Conservation (phyloP, 1,140 invertebrate genomes). For the Mylabris phalerata region DNA sequence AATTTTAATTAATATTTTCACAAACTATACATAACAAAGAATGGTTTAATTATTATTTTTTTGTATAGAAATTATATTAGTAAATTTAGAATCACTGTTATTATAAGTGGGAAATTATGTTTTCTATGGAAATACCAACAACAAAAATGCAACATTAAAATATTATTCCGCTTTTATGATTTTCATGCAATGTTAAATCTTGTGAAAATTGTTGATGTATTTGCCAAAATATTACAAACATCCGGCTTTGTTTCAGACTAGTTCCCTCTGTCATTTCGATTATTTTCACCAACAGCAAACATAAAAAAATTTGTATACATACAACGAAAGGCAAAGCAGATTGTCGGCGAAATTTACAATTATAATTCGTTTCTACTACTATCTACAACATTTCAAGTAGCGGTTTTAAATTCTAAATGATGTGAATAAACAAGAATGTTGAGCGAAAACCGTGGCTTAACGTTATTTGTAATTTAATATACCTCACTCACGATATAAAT, state of each 20-base stretch:
- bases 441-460: slow-evolving; percentile 14
- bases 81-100: no score
- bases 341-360: slow-evolving; percentile 20
- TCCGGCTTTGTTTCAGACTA: not conserved
- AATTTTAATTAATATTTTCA: no score
- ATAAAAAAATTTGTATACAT: not conserved
- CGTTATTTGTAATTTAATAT: slow-evolving; percentile 14
- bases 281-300: not conserved
- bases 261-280: not conserved
- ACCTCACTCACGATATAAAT: not conserved
- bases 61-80: no score
- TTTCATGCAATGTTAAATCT: not conserved
- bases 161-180: no score
- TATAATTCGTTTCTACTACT: slow-evolving; percentile 19
- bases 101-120: no score
- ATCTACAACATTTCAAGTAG: not conserved
- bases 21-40: no score
- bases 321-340: slow-evolving; percentile 7
- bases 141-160: no score
- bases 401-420: slow-evolving; percentile 18
- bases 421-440: slow-evolving; percentile 19
- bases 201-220: not conserved
- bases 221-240: not conserved
- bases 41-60: no score
- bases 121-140: no score